Base-by-base conservation (phyloP, 2,797 vertebrate genomes). In the Anisognathus igniventris region DNA sequence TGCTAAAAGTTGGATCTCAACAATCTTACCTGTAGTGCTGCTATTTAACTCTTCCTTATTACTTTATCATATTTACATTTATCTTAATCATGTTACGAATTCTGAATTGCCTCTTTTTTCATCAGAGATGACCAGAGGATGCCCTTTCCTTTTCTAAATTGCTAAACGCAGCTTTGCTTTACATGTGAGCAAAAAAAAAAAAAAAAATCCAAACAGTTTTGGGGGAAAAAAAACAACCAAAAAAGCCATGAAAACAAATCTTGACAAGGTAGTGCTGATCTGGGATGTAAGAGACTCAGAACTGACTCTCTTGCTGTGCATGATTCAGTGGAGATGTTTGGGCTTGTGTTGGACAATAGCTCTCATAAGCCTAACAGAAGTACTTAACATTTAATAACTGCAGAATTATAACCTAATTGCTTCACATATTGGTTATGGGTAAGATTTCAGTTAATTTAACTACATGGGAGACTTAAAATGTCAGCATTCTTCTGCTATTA, bases 401-500 rank as follows among this genome's bases (percentile, higher is more conserved):
- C 53, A 80, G 53, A 71, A 64, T 82, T 74, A 44, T 31, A 64
- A 48, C 7, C 4, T 80, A 50, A 88, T 76, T 86, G 58, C 61
- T 78, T 83, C 39, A 44, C 37, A 28, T 65, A 33, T 20, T 72
- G 39, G 31, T 58, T 71, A 30, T 62, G 31, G 45, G 27, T 45
- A 86, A 73, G 45, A 37, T 61, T 88, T 73, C 67, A 33, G 20
- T 85, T 86, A 57, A 58, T 89, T 79, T 88, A 82, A 54, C 71
- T 90, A 30, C 21, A 7, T 30, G 35, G 47, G 53, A 70, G 42
- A 28, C 53, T 87, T 76, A 42, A 92, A 95, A 79, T 70, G 39
- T 24, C 25, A 22, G 14, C 42, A 53, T 86, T 90, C 64, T 76
- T 92, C 60, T 88, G 47, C 47, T 62, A 1, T 85, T 76, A 42